Base-by-base conservation (phyloP, 2,113 vertebrate genomes). In the Desmodus rotundus region DNA sequence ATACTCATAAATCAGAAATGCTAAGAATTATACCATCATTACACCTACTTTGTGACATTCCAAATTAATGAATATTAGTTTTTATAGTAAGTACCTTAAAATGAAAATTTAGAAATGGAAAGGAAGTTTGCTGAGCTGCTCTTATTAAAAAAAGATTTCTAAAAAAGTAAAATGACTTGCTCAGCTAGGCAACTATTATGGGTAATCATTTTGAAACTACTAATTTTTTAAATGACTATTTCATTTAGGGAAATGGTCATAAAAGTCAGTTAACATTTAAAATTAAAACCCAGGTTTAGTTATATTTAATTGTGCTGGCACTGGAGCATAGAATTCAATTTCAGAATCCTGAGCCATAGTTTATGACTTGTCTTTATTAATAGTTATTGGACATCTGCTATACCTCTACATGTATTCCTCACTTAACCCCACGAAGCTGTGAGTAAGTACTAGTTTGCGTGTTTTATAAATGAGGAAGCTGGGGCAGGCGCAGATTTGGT, bases 361-460 rank as follows among this genome's bases (percentile, higher is more conserved):
- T 94, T 83, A 82, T 91, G 41, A 65, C 91, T 90, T 76, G 65
- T 84, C 54, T 83, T 96, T 38, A 92, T 87, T 93, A 93, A 41
- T 36, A 93, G 45, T 89, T 83, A 50, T 3, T 33, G 67, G 41
- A 28, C 15, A 54, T 76, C 95, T 80, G 41, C 80, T 65, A 1
- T 88, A 54, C n/a, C 52, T 89, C 28, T 91, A n/a, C 28, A 36
- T n/a, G 9, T n/a, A 74, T 68, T 80, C n/a, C 16, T 56, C 26
- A 81, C 36, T 41, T 20, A 54, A 50, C 89, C 19, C 31, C 9
- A 65, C 10, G 16, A 26, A 0, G 11, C 31, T 91, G 52, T 20
- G 74, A 87, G 68, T 72, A 95, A 43, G 16, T 61, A 38, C 38
- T 80, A 56, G 47, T 43, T 24, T 54, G 22, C 7, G 17, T 45